Percentiles rank a stretch among this genome's conserved stretches.
These are phyloP conservation scores for Bradypodion ventrale DNA, from an alignment of 2,797 vertebrate genomes.

Conservation along the genomic window DNA sequence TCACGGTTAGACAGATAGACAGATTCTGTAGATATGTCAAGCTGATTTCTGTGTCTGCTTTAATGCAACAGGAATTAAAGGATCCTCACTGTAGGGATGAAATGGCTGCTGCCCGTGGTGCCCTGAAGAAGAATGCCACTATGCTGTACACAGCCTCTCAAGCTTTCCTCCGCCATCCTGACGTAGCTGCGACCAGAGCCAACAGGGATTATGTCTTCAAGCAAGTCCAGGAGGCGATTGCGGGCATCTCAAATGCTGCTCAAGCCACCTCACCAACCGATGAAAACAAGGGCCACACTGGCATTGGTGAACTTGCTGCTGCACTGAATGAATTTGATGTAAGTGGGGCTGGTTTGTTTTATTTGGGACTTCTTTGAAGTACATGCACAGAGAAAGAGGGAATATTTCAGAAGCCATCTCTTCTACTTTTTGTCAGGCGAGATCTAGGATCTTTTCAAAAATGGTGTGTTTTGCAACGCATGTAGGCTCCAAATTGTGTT, in stretches of 20 bases:
- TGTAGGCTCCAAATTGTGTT: too few species aligned
- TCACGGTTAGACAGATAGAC: background rate
- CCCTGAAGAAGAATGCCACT: conserved; percentile 97
- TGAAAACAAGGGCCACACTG: conserved; percentile 94
- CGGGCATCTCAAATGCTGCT: conserved; percentile 95
- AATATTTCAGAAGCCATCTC: background rate
- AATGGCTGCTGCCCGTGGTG: conserved; percentile 96
- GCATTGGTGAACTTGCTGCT: conserved; percentile 95
- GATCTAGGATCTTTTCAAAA: too few species aligned
- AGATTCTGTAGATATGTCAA: rapidly evolving
- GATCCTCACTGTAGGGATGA: conserved; percentile 97
- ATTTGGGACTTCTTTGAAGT: conserved; percentile 4
- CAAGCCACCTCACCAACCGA: conserved; percentile 94
- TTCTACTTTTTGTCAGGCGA: background rate
- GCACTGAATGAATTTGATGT: conserved; percentile 98
- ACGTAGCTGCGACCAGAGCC: conserved; percentile 94
- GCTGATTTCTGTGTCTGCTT: rapidly evolving
- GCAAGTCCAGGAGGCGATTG: conserved; percentile 98
- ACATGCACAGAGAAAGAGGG: background rate
- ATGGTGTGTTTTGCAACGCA: too few species aligned
- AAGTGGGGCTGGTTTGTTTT: conserved; percentile 71
- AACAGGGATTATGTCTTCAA: conserved; percentile 99
- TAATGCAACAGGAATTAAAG: conserved; percentile 86
- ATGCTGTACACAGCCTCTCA: conserved; percentile 98
- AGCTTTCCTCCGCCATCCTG: conserved; percentile 95